Evolutionary conservation across 2,888 invertebrate genomes (phyloP), one percentile per base, ranked within the genome.

Genomic region (Limnephilus lunatus): DNA sequence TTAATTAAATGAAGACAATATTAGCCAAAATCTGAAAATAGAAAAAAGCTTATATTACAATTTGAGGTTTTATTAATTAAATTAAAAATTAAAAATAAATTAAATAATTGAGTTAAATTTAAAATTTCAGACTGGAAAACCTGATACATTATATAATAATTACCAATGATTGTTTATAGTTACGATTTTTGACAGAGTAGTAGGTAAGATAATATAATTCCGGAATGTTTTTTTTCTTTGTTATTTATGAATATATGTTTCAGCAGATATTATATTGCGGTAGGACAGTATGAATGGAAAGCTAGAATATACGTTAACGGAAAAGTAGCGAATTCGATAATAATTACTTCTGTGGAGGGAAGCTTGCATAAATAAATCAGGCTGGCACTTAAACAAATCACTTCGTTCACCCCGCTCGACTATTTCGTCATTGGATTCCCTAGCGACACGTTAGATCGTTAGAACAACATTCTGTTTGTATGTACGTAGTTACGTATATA

Each of bases 361-460:
- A 25, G 83, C 3, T 35, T 35, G 83, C 35, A 44, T n/a, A 85
- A 86, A 92, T 92, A 88, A 83, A 92, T 91, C 92, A 90, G 88
- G 83, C 90, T 87, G 88, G 90, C 92, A 92, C 92, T 92, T 92
- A 90, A 92, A 92, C 93, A 92, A 92, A 93, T 93, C 92, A 93
- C 93, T 92, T 85, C 89, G 89, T 91, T 92, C 90, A 91, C 91
- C 39, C 90, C 89, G 92, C 89, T 93, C 91, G 91, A 91, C 92
- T 92, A 92, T 91, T 89, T 80, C 90, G 91, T 85, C 87, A 53
- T 82, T 88, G 82, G 80, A 85, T 90, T 92, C 93, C 93, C 91
- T 44, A 48, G 91, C 90, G 91, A 90, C 91, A 89, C 92, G 92
- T 91, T 93, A 92, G 32, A 90, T 31, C 90, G 92, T 91, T 93